Evolutionary conservation across 2,797 vertebrate species (phyloP).

Genomic region (Salmo trutta): DNA sequence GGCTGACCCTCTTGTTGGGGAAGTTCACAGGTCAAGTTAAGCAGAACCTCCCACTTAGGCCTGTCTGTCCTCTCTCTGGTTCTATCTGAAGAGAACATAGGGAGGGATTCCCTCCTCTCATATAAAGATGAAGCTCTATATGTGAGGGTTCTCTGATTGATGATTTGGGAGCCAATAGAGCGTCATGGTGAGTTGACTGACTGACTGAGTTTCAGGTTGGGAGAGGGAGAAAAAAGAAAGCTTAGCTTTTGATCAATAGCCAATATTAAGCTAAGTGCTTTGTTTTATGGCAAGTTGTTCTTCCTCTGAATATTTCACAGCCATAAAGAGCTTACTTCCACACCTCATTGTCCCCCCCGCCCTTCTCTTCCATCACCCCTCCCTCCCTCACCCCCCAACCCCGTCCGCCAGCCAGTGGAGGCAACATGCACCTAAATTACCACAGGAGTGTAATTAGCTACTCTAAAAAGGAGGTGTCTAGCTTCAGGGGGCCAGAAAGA

Average conservation of each 20-base stretch:
- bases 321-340: slow-evolving; percentile 52
- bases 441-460: slow-evolving; percentile 82
- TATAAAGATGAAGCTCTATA: background rate
- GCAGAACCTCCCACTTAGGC: slow-evolving; percentile 40
- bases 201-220: slow-evolving; percentile 19
- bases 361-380: slow-evolving; percentile 14
- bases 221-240: slow-evolving; percentile 32
- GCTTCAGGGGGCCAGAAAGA: slow-evolving; percentile 69
- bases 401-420: slow-evolving; percentile 44
- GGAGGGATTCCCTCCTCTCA: slow-evolving; percentile 1
- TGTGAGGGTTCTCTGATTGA: slow-evolving; percentile 8
- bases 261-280: slow-evolving; percentile 54
- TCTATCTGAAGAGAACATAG: background rate
- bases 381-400: slow-evolving; percentile 21
- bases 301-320: slow-evolving; percentile 46
- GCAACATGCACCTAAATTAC: slow-evolving; percentile 73
- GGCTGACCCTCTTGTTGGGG: slow-evolving; percentile 50
- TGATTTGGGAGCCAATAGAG: background rate
- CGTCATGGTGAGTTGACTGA: slow-evolving; percentile 17
- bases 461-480: slow-evolving; percentile 67
- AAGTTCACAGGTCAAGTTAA: slow-evolving; percentile 44
- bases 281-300: slow-evolving; percentile 55
- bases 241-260: slow-evolving; percentile 44
- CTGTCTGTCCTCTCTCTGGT: no score
- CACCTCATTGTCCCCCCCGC: slow-evolving; percentile 31